phyloP scores from a whole-genome alignment of 2,113 vertebrate species.

The Spheniscus mendiculus region DNA sequence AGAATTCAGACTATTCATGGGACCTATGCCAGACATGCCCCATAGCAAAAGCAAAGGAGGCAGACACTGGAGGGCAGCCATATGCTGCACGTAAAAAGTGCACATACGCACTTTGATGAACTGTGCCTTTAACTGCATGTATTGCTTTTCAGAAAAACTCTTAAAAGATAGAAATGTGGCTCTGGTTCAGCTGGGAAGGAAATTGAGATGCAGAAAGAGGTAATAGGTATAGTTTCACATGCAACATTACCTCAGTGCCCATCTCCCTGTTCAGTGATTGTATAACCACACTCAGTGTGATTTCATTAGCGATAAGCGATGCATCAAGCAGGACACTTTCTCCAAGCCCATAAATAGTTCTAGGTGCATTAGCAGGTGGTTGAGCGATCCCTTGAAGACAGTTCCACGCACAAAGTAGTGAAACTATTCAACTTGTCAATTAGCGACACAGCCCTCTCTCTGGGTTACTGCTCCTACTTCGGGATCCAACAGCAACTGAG shows the following conservation, averaged over 20 bases:
- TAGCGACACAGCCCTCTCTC: accelerated
- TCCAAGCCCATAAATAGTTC: background rate
- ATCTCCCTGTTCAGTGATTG: background rate
- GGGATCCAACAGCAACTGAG: background rate
- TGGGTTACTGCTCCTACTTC: background rate
- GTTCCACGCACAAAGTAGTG: background rate
- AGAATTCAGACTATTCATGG: background rate
- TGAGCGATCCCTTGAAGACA: background rate
- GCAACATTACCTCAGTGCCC: background rate
- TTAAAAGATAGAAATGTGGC: background rate
- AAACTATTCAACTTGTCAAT: background rate
- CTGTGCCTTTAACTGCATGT: background rate
- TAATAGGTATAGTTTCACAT: background rate
- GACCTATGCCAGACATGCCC: background rate
- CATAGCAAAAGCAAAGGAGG: background rate
- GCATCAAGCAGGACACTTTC: background rate
- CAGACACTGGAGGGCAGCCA: background rate
- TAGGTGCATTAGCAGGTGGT: background rate
- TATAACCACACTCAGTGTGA: background rate
- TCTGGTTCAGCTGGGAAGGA: background rate
- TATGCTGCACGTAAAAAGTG: too few species aligned
- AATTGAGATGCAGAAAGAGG: background rate
- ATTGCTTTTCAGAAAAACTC: background rate
- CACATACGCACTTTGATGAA: background rate
- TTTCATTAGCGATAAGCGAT: background rate